Percentiles rank a stretch among this genome's conserved stretches.
Conservation (phyloP, 2,113 vertebrate genomes). For the Saguinus imperator region DNA sequence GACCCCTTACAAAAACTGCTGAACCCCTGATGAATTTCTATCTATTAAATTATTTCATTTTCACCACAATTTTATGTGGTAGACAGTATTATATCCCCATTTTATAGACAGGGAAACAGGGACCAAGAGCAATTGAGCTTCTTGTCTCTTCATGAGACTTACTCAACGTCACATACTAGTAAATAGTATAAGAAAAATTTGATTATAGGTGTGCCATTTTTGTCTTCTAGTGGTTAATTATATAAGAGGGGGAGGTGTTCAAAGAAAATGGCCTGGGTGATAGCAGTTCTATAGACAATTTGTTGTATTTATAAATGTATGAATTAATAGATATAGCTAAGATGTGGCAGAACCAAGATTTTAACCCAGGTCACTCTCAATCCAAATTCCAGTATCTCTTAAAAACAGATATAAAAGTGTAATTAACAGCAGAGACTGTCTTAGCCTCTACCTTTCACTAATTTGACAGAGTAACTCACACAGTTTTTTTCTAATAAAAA, state of each 20-base stretch:
- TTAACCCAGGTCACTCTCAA: not conserved
- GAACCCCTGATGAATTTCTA: not conserved
- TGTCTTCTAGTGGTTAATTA: not conserved
- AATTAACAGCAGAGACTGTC: not conserved
- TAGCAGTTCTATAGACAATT: rapidly evolving
- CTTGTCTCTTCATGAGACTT: too few species aligned
- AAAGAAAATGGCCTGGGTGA: not conserved
- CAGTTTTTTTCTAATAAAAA: not conserved
- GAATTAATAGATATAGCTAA: not conserved
- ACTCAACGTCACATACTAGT: not conserved
- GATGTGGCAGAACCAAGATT: not conserved
- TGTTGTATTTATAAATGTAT: not conserved
- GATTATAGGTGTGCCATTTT: not conserved
- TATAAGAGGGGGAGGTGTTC: not conserved
- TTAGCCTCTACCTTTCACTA: not conserved
- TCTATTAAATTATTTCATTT: not conserved
- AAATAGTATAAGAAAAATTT: not conserved
- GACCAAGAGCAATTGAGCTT: not conserved
- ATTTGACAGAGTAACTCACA: not conserved
- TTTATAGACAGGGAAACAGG: not conserved
- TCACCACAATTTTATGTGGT: not conserved
- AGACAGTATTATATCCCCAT: not conserved
- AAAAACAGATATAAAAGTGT: not conserved
- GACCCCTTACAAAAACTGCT: not conserved
- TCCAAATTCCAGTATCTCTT: not conserved